Conservation (phyloP, 1,140 invertebrate genomes). For the Drosophila teissieri region DNA sequence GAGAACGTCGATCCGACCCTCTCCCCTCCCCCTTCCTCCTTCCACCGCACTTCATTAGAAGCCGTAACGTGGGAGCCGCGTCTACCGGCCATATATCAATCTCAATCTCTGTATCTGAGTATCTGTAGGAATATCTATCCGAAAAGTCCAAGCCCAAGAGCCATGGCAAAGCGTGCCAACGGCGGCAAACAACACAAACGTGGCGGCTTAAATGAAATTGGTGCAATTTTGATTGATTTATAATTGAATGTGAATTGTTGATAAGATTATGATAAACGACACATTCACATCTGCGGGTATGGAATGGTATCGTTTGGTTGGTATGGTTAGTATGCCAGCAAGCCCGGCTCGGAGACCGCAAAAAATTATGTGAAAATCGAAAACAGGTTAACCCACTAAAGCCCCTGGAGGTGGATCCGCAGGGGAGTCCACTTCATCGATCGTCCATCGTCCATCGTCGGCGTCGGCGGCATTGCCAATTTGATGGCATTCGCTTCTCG, state of each 20-base stretch:
- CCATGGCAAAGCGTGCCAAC: conserved; percentile 50
- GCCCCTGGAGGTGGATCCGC: background rate
- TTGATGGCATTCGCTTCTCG: conserved; percentile 59
- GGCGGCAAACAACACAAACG: conserved; percentile 66
- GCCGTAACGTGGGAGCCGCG: conserved; percentile 70
- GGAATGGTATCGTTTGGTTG: background rate
- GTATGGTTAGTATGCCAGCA: conserved; percentile 10
- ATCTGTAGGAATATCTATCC: conserved; percentile 39
- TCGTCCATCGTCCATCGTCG: conserved; percentile 63
- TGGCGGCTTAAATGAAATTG: conserved; percentile 74
- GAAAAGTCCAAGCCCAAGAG: conserved; percentile 32
- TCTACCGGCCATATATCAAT: conserved; percentile 70
- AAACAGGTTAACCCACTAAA: conserved; percentile 74
- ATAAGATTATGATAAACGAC: conserved; percentile 84
- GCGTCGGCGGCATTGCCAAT: conserved; percentile 78
- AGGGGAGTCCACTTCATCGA: conserved; percentile 31
- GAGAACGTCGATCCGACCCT: conserved; percentile 20
- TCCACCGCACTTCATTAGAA: conserved; percentile 45
- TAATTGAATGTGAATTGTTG: conserved; percentile 84
- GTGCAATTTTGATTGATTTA: conserved; percentile 83
- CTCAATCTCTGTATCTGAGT: conserved; percentile 48
- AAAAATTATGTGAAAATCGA: conserved; percentile 41
- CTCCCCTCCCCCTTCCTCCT: conserved; percentile 6
- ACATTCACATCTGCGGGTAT: conserved; percentile 64
- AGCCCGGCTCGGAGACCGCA: background rate